A percentile compares a stretch with the other conserved stretches of the same genome.
Conservation (phyloP, 2,797 vertebrate species). For the Gadopsis bispinosus region DNA sequence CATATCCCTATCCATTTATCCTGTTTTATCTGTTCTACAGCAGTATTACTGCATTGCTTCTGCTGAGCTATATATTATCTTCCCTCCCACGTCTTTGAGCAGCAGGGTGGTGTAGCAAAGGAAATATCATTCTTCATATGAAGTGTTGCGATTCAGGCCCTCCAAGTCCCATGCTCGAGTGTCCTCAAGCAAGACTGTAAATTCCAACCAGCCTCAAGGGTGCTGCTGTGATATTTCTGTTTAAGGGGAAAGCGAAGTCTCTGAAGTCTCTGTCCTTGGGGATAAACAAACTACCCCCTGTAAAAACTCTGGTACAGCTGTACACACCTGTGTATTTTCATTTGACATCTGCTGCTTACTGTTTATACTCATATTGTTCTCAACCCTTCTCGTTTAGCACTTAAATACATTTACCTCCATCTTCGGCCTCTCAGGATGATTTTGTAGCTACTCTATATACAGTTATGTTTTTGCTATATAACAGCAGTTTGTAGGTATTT, state of each 20-base stretch:
- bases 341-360: not conserved
- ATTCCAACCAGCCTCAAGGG: constrained; percentile 41
- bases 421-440: too few species aligned
- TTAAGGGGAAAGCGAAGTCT: constrained; percentile 4
- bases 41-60: constrained; percentile 58
- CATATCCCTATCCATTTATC: constrained; percentile 70
- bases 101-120: constrained; percentile 35
- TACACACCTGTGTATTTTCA: not conserved
- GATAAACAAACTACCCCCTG: constrained; percentile 24
- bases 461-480: too few species aligned
- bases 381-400: not conserved
- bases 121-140: constrained; percentile 56
- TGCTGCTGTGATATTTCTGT: constrained; percentile 27
- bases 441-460: not conserved
- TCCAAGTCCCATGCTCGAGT: constrained; percentile 21
- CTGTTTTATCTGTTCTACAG: constrained; percentile 53
- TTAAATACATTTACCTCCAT: not conserved
- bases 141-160: constrained; percentile 29
- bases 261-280: constrained; percentile 1
- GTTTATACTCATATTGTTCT: not conserved
- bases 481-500: too few species aligned
- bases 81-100: constrained; percentile 38
- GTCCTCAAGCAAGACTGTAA: constrained; percentile 46
- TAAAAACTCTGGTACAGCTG: not conserved
- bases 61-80: constrained; percentile 49